Evolutionary conservation across 2,113 vertebrate genomes (phyloP), one percentile per base, ranked within the genome.

Genomic region (Cinclus cinclus): DNA sequence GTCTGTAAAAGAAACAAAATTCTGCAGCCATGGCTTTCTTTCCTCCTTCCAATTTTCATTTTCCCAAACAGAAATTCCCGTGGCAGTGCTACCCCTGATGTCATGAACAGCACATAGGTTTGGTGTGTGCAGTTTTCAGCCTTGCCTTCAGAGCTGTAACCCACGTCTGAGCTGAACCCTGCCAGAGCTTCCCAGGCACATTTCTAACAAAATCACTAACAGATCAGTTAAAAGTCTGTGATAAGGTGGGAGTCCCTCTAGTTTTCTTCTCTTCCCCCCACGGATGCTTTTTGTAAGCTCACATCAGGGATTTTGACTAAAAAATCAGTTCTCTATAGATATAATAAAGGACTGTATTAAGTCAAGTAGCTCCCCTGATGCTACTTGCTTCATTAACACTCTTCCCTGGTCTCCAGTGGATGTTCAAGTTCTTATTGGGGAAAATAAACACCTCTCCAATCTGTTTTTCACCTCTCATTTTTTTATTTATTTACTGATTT

Each of bases 381-480:
- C 15, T 75, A 14, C 22, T 74, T 93, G 56, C 33, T 83, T 93
- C 92, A 95, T 94, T 95, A 95, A 81, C 83, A 75, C 68, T 86
- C 59, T 70, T 76, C 56, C 50, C 27, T 77, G 90, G 64, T 92
- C 76, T 92, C 80, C 83, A 87, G 64, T 47, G 76, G 42, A 83
- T 93, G 55, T 75, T 94, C 75, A 47, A 86, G 42, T 39, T 77
- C 47, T 92, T 92, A 76, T 58, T 60, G 39, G 86, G 79, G 86
- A 92, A 94, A 92, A 95, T 39, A 94, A 97, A 90, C 55, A 87
- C 47, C 52, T 90, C 59, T 92, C 42, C 83, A 94, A 89, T 59
- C 30, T 89, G 47, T 67, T 95, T 93, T 78, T 78, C 4, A 0
- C 47, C 22, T 90, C 73, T 25, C 13, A 13, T 39, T 95, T 92